These are phyloP conservation scores for Hydrozoanthus gracilis DNA, from an alignment of 92 coral and sea anemone genomes.

Conservation along the genomic window DNA sequence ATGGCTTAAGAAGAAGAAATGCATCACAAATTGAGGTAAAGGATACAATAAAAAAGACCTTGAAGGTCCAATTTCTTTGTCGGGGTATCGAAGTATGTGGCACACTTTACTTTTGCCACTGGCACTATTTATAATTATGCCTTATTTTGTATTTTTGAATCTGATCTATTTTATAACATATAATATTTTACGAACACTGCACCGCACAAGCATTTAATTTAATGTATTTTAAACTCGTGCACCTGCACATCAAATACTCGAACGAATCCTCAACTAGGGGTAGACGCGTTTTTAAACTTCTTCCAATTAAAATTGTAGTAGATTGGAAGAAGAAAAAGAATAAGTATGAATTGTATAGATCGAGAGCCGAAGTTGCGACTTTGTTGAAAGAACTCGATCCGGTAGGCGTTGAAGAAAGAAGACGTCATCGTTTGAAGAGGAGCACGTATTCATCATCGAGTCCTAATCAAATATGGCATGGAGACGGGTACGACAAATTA, in stretches of 20 bases:
- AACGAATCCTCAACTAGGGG: no score
- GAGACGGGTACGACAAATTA: slow-evolving; percentile 60
- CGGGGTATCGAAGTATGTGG: slow-evolving; percentile 62
- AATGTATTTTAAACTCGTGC: no score
- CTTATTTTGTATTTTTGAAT: no score
- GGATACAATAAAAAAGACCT: slow-evolving; percentile 50
- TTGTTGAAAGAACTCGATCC: slow-evolving; percentile 64
- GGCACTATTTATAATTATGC: no score
- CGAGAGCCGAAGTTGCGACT: slow-evolving; percentile 53
- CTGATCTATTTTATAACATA: no score
- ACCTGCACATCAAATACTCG: no score
- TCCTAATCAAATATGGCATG: slow-evolving; percentile 62
- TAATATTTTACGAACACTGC: no score
- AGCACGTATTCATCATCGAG: slow-evolving; percentile 53
- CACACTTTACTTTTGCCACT: slow-evolving; percentile 67
- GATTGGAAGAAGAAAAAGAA: no score
- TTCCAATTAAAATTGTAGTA: no score
- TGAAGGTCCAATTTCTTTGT: slow-evolving; percentile 59
- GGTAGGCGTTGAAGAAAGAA: slow-evolving; percentile 61
- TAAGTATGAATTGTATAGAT: slow-evolving; percentile 56
- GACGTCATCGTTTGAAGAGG: slow-evolving; percentile 62
- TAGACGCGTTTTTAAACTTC: no score
- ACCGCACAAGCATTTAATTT: no score
- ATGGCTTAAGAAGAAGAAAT: slow-evolving; percentile 41
- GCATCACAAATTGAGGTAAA: slow-evolving; percentile 42